A percentile compares a stretch with the other conserved stretches of the same genome.
phyloP scores from a whole-genome alignment of 1,140 invertebrate genomes.

The Drosophila fuyamai region DNA sequence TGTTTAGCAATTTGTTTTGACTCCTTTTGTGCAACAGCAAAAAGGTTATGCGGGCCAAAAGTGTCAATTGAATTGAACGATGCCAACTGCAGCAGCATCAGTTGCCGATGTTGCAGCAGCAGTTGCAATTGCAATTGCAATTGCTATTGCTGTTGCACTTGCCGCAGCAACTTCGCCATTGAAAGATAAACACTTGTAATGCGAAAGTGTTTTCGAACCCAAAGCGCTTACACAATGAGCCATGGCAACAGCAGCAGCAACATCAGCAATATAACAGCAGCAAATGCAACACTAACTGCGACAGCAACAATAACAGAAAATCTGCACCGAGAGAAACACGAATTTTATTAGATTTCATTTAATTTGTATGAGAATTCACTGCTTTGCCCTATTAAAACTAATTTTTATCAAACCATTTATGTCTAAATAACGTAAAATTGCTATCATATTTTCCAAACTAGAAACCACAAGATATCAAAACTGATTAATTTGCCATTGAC shows the following conservation, averaged over 20 bases:
- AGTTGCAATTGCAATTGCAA: constrained; percentile 16
- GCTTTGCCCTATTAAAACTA: no score
- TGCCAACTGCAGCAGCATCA: constrained; percentile 22
- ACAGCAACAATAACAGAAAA: constrained; percentile 12
- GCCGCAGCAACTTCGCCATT: constrained; percentile 39
- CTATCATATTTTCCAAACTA: no score
- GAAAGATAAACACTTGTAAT: constrained; percentile 79
- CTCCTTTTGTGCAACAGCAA: constrained; percentile 54
- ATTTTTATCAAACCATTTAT: no score
- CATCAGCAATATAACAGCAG: constrained; percentile 8
- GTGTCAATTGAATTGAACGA: constrained; percentile 75
- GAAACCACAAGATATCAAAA: no score
- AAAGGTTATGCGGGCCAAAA: constrained; percentile 73
- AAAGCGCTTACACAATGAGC: constrained; percentile 68
- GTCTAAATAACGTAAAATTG: no score
- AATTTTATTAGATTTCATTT: no score
- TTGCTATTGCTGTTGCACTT: constrained; percentile 31
- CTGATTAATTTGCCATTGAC: no score
- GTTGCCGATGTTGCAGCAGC: constrained; percentile 13
- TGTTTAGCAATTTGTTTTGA: constrained; percentile 42
- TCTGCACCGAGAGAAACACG: background rate
- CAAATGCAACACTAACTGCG: constrained; percentile 23
- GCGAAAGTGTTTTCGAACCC: constrained; percentile 72
- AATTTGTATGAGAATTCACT: no score
- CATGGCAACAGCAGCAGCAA: constrained; percentile 22